Base-by-base conservation (phyloP, 2,888 invertebrate species). In the Lasioglossum malachurum region DNA sequence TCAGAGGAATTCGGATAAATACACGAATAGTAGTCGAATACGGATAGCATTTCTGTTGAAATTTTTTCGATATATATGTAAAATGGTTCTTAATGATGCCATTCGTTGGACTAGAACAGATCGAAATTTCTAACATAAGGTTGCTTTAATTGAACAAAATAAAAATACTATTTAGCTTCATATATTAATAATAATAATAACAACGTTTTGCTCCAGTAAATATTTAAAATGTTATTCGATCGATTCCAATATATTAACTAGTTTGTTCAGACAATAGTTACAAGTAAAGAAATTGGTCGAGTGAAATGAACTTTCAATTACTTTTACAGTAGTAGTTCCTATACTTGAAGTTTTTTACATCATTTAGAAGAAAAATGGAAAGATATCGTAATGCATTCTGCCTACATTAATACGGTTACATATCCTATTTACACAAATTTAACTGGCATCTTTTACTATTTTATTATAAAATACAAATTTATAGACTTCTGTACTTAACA, bases 381-480 rank as follows among this genome's bases (percentile, higher is more conserved):
- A 46, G 38, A 77, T 69, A 64, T 75, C 49, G 67, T 73, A 23
- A 73, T 75, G 31, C 75, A 84, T 78, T 78, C 49, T 81, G 38
- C 49, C 75, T 64, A 27, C 4, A 77, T 82, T 76, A 78, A 76
- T 60, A 49, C 64, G 82, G 10, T 64, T 80, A 80, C 78, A 87
- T 87, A 84, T 84, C 79, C 71, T 64, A 64, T 64, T 87, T 86
- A 76, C 35, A 74, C 27, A 72, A 74, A 27, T 46, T 82, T 53
- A 64, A 75, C 49, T 82, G 60, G 46, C 31, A 71, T 35, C 82
- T 44, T 73, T 64, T 53, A 75, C 41, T 41, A 31, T 35, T 60
- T 72, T 71, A 79, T 72, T 41, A 49, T 60, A 77, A 41, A 71
- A 81, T 19, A 60, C 27, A 81, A n/a, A 49, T 64, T 82, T 60